Percentiles rank a stretch among this genome's conserved stretches.
These are phyloP conservation scores for Toxotes jaculatrix DNA, from an alignment of 2,113 vertebrate species.

Conservation along the genomic window DNA sequence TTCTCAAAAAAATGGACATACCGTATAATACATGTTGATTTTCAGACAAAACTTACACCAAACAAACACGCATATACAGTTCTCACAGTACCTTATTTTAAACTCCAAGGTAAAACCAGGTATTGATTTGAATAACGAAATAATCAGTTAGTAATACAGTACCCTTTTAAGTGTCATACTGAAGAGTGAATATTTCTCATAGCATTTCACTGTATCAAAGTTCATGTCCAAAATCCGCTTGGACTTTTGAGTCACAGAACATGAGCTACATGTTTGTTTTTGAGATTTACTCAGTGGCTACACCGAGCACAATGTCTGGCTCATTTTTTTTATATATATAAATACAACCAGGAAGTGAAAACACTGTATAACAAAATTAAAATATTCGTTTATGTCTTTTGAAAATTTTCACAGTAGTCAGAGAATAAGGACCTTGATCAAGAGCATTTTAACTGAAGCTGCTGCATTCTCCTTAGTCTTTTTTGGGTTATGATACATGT, in stretches of 20 bases:
- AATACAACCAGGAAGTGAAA: slow-evolving; percentile 7
- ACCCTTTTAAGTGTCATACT: background rate
- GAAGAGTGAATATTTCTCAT: background rate
- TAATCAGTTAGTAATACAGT: background rate
- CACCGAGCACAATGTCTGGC: background rate
- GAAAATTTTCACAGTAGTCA: background rate
- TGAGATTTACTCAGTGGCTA: background rate
- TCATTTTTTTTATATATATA: background rate
- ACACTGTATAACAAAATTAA: background rate
- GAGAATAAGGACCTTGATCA: background rate
- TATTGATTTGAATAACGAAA: background rate
- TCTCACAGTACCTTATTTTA: slow-evolving; percentile 22
- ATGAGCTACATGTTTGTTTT: slow-evolving; percentile 7
- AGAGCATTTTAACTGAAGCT: background rate
- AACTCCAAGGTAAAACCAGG: background rate
- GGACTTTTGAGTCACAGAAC: slow-evolving; percentile 5
- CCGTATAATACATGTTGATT: background rate
- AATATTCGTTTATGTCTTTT: background rate
- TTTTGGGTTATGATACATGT: background rate
- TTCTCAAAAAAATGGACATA: background rate
- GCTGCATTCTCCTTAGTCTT: background rate
- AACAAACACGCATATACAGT: slow-evolving; percentile 9
- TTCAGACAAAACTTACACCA: slow-evolving; percentile 10
- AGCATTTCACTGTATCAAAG: background rate
- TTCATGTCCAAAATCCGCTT: background rate